Evolutionary conservation across 2,113 vertebrate species (phyloP).

Genomic region (Heptranchias perlo): DNA sequence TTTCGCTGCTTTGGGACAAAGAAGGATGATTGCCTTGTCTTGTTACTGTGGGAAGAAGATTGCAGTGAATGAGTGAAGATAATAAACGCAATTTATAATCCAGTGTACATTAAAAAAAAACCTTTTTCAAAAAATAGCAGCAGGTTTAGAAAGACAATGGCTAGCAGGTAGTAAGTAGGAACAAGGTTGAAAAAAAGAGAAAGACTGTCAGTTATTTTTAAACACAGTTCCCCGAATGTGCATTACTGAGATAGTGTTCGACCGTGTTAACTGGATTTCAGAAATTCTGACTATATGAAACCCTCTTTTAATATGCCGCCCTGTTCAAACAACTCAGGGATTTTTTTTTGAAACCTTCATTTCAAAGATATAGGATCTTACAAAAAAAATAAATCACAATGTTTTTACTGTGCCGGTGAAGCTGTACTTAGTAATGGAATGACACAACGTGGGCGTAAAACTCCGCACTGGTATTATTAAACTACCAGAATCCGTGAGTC

Average conservation of each 20-base stretch:
- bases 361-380: not conserved
- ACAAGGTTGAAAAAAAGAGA: not conserved
- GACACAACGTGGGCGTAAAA: too few species aligned
- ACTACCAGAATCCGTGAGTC: too few species aligned
- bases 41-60: not conserved
- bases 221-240: not conserved
- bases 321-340: not conserved
- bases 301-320: not conserved
- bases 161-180: not conserved
- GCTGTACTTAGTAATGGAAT: not conserved
- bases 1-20: conserved; percentile 16
- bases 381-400: not conserved
- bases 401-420: not conserved
- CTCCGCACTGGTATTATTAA: too few species aligned
- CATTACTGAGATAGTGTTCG: not conserved
- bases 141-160: not conserved
- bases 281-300: not conserved
- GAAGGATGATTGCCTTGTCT: conserved; percentile 1
- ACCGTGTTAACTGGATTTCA: not conserved
- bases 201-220: not conserved
- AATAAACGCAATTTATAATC: conserved; percentile 5
- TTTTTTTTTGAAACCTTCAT: not conserved
- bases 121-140: not conserved
- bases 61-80: not conserved
- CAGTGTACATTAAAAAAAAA: not conserved